Evolutionary conservation across 2,113 vertebrate species (phyloP).

Genomic region (Channa maculata): DNA sequence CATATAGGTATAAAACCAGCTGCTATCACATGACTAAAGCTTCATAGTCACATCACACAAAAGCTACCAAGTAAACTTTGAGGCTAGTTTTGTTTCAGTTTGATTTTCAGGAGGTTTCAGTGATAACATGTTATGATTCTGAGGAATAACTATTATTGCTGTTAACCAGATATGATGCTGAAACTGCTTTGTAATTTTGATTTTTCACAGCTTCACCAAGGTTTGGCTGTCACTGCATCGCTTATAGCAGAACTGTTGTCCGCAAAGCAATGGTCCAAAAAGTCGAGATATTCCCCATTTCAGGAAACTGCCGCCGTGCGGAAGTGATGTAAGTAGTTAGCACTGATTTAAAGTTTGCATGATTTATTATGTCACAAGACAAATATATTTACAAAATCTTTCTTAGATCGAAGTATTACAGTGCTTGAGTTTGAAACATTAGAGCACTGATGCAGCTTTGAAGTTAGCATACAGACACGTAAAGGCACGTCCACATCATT

Average conservation of each 20-base stretch:
- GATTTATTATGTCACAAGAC: too few relatives aligned
- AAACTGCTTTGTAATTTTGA: background rate
- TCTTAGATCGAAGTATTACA: too few relatives aligned
- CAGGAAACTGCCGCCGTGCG: slow-evolving; percentile 39
- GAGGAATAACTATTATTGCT: too few relatives aligned
- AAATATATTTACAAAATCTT: too few relatives aligned
- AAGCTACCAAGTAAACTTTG: too few relatives aligned
- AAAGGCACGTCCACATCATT: too few relatives aligned
- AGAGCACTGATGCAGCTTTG: too few relatives aligned
- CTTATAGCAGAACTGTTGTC: fast-evolving
- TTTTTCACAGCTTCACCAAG: background rate
- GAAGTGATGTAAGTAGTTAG: slow-evolving; percentile 49
- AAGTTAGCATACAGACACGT: too few relatives aligned
- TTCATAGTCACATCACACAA: background rate
- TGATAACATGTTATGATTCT: too few relatives aligned
- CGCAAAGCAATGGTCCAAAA: fast-evolving
- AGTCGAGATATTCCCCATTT: slow-evolving; percentile 24
- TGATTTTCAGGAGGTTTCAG: background rate
- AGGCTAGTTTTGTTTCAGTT: too few relatives aligned
- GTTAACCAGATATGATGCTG: background rate
- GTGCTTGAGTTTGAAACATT: too few relatives aligned
- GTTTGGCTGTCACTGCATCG: slow-evolving; percentile 1
- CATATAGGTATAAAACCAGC: background rate
- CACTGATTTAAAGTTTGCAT: background rate
- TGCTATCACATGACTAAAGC: background rate